Conservation (phyloP, 2,888 invertebrate genomes). For the Cylindroiulus punctatus region DNA sequence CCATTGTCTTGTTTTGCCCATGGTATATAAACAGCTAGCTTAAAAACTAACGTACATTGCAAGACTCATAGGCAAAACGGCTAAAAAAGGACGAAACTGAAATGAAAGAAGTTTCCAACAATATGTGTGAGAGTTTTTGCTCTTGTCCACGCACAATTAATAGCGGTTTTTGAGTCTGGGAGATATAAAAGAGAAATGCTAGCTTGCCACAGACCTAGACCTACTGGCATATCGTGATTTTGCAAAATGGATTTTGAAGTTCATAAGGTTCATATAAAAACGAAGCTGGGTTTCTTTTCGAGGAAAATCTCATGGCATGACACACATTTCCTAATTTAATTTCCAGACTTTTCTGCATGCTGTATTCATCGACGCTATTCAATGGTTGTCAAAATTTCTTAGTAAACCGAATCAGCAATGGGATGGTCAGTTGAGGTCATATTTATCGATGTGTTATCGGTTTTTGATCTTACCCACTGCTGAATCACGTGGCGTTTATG, state of each 20-base stretch:
- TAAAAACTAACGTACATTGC: neutral
- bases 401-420: neutral
- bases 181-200: constrained; percentile 33
- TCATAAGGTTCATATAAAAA: neutral
- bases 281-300: neutral
- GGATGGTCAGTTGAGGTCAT: no score
- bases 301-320: neutral
- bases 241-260: neutral
- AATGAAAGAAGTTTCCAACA: neutral
- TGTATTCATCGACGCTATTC: neutral
- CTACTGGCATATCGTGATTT: constrained; percentile 45
- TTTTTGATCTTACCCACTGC: no score
- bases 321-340: neutral
- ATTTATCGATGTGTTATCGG: no score
- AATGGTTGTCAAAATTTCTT: neutral
- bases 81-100: neutral
- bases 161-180: neutral
- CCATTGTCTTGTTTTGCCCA: neutral
- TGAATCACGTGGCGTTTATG: no score
- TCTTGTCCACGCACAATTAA: neutral
- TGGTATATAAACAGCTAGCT: neutral
- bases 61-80: neutral
- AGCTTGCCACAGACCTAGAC: constrained; percentile 43
- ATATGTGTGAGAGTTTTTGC: constrained; percentile 5
- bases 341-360: neutral